Percentiles rank a stretch among this genome's conserved stretches.
These are phyloP conservation scores for Tetramorium bicarinatum DNA, from an alignment of 2,888 invertebrate species.

Conservation along the genomic window DNA sequence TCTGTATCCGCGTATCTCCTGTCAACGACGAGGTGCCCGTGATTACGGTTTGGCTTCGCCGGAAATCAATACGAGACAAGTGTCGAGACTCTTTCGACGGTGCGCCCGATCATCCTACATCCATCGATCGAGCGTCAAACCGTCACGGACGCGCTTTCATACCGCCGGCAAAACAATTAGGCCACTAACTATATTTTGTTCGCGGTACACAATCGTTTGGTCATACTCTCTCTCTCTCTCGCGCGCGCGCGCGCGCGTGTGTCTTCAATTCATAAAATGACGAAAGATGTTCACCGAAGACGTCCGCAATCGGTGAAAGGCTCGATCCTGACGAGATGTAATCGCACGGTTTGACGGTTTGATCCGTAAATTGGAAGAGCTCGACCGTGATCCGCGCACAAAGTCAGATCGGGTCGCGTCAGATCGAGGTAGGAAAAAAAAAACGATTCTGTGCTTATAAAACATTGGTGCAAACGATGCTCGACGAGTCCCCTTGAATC, in stretches of 20 bases:
- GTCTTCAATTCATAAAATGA: background rate
- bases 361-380: conserved; percentile 44
- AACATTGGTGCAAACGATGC: conserved; percentile 70
- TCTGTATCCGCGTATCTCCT: conserved; percentile 63
- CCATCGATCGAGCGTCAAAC: conserved; percentile 68
- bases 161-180: conserved; percentile 45
- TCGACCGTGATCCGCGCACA: conserved; percentile 23
- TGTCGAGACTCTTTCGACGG: conserved; percentile 63
- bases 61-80: conserved; percentile 68
- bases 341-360: background rate
- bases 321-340: conserved; percentile 32
- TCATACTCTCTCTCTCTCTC: conserved; percentile 4
- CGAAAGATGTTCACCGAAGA: conserved; percentile 3
- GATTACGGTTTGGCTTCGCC: conserved; percentile 60
- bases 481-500: conserved; percentile 57
- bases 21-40: conserved; percentile 64
- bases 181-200: conserved; percentile 43
- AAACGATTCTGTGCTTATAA: conserved; percentile 69
- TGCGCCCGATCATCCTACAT: conserved; percentile 58
- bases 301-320: conserved; percentile 8
- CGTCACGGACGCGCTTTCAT: conserved; percentile 31
- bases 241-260: too few species aligned
- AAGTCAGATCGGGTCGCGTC: conserved; percentile 49
- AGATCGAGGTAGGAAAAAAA: conserved; percentile 54
- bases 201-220: conserved; percentile 19